Percentiles rank a stretch among this genome's conserved stretches.
Evolutionary conservation across 2,113 vertebrate genomes (phyloP).

Genomic region (Corythornis vintsioides): DNA sequence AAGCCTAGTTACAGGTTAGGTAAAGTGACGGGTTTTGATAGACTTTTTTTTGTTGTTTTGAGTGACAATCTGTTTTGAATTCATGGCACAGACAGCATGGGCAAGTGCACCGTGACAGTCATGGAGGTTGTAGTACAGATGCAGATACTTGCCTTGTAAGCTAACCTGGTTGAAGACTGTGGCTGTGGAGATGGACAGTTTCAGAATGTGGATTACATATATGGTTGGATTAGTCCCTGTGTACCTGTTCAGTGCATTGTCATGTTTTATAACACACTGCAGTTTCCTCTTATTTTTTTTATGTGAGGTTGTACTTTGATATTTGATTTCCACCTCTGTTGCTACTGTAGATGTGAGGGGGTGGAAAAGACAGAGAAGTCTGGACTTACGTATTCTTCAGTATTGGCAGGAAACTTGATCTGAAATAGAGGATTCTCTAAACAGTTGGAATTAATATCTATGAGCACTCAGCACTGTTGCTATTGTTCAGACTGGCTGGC

Average conservation of each 20-base stretch:
- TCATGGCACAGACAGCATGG: not conserved
- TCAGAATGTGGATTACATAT: not conserved
- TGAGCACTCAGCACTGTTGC: not conserved
- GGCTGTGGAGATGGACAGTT: not conserved
- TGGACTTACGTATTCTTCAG: not conserved
- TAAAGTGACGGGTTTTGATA: not conserved
- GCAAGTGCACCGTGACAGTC: not conserved
- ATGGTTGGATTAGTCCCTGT: not conserved
- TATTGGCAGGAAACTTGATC: constrained; percentile 1
- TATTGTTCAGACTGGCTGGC: constrained; percentile 21
- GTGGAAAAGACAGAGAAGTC: fast-evolving
- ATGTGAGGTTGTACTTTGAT: constrained; percentile 21
- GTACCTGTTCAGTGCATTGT: not conserved
- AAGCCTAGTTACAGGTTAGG: not conserved
- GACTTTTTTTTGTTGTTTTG: not conserved
- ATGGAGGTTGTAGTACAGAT: fast-evolving
- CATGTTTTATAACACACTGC: not conserved
- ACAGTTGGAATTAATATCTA: not conserved
- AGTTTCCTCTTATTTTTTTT: not conserved
- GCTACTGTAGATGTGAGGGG: not conserved
- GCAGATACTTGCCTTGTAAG: not conserved
- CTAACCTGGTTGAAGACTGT: not conserved
- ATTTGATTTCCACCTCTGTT: not conserved
- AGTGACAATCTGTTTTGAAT: not conserved
- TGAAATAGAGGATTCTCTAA: constrained; percentile 20